A percentile compares a stretch with the other conserved stretches of the same genome.
Conservation (phyloP, 2,113 vertebrate genomes). For the Xiphophorus couchianus region DNA sequence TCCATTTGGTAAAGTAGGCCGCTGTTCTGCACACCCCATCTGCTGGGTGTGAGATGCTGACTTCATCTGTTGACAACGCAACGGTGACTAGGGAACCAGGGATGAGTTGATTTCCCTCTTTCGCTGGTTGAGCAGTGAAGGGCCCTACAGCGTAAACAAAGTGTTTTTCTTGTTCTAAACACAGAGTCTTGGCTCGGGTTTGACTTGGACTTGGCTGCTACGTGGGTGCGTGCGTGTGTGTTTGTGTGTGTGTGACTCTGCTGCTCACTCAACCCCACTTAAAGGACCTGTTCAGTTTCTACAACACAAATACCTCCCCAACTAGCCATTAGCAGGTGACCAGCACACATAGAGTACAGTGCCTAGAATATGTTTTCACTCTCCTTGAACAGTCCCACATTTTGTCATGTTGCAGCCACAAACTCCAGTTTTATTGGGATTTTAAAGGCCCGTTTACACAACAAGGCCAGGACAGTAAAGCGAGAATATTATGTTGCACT, state of each 20-base stretch:
- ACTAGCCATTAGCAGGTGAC: constrained; percentile 62
- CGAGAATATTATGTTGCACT: no score
- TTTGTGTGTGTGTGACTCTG: constrained; percentile 20
- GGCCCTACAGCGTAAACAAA: constrained; percentile 81
- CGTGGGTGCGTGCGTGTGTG: constrained; percentile 10
- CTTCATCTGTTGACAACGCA: constrained; percentile 71
- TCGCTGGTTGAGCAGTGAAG: constrained; percentile 72
- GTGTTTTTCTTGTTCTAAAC: constrained; percentile 74
- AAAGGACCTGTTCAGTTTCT: constrained; percentile 50
- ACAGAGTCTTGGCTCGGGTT: constrained; percentile 65
- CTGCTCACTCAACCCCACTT: constrained; percentile 61
- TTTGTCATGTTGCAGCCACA: not conserved
- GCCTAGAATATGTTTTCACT: not conserved
- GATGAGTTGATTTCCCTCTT: constrained; percentile 69
- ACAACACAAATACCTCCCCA: constrained; percentile 28
- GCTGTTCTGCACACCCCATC: constrained; percentile 70
- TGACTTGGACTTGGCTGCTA: constrained; percentile 59
- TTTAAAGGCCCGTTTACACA: no score
- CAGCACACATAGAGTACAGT: not conserved
- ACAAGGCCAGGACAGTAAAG: no score
- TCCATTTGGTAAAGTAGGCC: constrained; percentile 70
- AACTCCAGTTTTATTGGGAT: no score
- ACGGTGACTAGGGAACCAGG: constrained; percentile 55
- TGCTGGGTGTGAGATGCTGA: constrained; percentile 72
- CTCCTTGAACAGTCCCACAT: not conserved